Percentiles rank a stretch among this genome's conserved stretches.
Evolutionary conservation across 2,797 vertebrate genomes (phyloP).

Genomic region (Hippoglossus hippoglossus): DNA sequence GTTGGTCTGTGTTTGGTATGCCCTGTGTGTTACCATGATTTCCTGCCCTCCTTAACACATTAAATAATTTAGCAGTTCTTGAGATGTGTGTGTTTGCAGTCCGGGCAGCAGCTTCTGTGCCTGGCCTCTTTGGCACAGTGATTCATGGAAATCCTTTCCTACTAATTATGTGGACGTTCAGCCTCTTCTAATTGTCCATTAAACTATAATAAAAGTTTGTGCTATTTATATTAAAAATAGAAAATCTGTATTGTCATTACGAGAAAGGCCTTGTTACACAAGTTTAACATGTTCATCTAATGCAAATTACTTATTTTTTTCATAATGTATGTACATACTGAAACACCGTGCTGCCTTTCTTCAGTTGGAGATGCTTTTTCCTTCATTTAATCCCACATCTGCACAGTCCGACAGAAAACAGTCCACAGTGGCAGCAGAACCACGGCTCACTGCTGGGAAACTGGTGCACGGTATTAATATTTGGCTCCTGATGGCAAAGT

Average conservation of each 20-base stretch:
- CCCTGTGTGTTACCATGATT: constrained; percentile 17
- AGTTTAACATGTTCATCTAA: background rate
- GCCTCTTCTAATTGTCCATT: background rate
- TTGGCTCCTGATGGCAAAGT: constrained; percentile 26
- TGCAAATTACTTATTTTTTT: no score
- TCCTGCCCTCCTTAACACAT: constrained; percentile 11
- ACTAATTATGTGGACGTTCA: background rate
- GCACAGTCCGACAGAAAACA: background rate
- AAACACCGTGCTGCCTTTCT: background rate
- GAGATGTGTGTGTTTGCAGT: constrained; percentile 13
- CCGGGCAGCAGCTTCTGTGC: constrained; percentile 10
- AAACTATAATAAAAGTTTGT: constrained; percentile 1
- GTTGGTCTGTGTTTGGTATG: constrained; percentile 15
- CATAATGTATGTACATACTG: background rate
- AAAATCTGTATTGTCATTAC: background rate
- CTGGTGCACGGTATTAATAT: constrained; percentile 11
- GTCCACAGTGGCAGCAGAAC: no score
- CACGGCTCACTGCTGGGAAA: no score
- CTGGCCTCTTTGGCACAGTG: constrained; percentile 13
- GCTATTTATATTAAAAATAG: background rate
- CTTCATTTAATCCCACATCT: constrained; percentile 3
- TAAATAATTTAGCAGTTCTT: constrained; percentile 47
- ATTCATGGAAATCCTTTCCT: background rate
- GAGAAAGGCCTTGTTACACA: background rate
- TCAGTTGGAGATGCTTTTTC: background rate